Conservation (phyloP, 2,113 vertebrate species). For the Orycteropus afer region DNA sequence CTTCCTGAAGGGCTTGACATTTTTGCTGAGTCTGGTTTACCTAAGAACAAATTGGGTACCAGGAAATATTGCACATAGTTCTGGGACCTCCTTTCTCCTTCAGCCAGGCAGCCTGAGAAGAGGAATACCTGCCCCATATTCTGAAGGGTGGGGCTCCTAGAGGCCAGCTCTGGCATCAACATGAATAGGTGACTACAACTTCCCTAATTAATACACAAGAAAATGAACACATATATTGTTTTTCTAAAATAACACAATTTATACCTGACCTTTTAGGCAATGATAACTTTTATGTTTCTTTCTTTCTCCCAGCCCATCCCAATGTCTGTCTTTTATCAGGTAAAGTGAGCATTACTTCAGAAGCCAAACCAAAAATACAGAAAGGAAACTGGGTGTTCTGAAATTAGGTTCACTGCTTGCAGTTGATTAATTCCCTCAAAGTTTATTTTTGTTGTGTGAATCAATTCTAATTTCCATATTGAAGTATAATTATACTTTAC, state of each 20-base stretch:
- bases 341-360: background rate
- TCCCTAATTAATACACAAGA: background rate
- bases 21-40: background rate
- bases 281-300: background rate
- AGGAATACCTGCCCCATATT: background rate
- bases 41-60: background rate
- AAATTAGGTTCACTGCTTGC: background rate
- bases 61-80: background rate
- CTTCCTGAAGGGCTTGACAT: background rate
- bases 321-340: background rate
- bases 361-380: slow-evolving; percentile 13
- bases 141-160: background rate
- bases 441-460: background rate
- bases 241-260: background rate
- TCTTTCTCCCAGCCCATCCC: background rate
- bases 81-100: background rate
- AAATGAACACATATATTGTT: background rate
- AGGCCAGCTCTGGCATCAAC: rapidly evolving
- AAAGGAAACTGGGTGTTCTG: background rate
- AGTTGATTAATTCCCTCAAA: background rate
- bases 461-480: background rate
- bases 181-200: background rate
- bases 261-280: background rate
- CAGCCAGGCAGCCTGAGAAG: background rate
- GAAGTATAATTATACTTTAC: background rate